Conservation (phyloP, 1,140 invertebrate genomes). For the Lasioglossum baleicum region DNA sequence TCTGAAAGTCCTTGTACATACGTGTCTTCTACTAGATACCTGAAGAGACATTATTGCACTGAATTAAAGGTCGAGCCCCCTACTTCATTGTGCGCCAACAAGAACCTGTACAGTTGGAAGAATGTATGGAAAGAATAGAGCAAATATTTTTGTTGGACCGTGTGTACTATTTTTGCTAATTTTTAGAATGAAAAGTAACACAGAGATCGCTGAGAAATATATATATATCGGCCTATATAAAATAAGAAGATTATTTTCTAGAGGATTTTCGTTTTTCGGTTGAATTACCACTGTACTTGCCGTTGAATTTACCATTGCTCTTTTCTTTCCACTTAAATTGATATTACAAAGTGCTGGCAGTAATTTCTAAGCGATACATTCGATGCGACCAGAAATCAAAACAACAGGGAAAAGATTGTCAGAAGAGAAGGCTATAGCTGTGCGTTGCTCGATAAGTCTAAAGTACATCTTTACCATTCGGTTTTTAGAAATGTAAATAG, state of each 20-base stretch:
- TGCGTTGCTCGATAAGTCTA: constrained; percentile 19
- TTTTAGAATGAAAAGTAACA: not conserved
- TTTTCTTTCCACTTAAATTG: constrained; percentile 31
- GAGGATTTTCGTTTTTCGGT: not conserved
- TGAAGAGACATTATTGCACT: constrained; percentile 67
- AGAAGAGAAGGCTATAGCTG: not conserved
- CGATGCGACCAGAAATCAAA: not conserved
- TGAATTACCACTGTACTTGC: not conserved
- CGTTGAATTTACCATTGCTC: not conserved
- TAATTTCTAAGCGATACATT: not conserved
- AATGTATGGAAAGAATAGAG: constrained; percentile 53
- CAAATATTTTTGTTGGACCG: constrained; percentile 2
- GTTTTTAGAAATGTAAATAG: constrained; percentile 33
- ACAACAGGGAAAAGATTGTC: too few species aligned
- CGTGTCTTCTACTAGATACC: constrained; percentile 58
- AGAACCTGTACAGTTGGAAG: constrained; percentile 67
- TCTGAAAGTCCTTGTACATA: constrained; percentile 59
- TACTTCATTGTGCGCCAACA: constrained; percentile 77
- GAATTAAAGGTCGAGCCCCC: constrained; percentile 76
- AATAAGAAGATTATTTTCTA: constrained; percentile 9
- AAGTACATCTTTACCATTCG: constrained; percentile 14
- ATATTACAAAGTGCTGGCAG: constrained; percentile 10
- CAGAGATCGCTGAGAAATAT: not conserved
- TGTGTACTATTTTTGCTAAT: not conserved
- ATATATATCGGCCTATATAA: constrained; percentile 37